phyloP scores from a whole-genome alignment of 2,888 invertebrate species.

The Cosmopolites sordidus region DNA sequence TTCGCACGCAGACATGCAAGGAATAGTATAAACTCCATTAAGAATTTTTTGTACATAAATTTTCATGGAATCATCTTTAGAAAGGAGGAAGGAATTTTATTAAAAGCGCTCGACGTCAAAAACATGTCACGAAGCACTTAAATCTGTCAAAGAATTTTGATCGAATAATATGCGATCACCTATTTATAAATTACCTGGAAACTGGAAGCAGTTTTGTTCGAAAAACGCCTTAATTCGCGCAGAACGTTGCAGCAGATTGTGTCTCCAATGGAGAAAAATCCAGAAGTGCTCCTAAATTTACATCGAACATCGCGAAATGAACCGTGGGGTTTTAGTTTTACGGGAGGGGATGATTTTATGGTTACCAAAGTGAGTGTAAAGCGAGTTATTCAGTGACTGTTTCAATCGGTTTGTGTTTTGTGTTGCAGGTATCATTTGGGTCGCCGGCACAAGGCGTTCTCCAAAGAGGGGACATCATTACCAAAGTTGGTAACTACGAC shows the following conservation, averaged over 20 bases:
- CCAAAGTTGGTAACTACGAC: constrained; percentile 87
- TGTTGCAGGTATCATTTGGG: constrained; percentile 74
- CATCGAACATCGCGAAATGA: constrained; percentile 65
- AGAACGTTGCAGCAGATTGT: background rate
- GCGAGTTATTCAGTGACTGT: too few relatives aligned
- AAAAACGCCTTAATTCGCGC: background rate
- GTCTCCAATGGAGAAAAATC: constrained; percentile 58
- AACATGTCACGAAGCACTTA: too few relatives aligned
- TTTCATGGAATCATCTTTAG: too few relatives aligned
- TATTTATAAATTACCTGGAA: constrained; percentile 2
- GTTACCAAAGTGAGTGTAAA: constrained; percentile 73
- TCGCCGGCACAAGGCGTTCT: constrained; percentile 82
- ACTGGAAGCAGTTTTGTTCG: background rate
- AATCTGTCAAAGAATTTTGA: too few relatives aligned
- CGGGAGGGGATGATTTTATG: constrained; percentile 83
- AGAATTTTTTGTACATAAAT: too few relatives aligned
- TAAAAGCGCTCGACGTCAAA: too few relatives aligned
- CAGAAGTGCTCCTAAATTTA: constrained; percentile 71
- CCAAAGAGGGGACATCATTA: constrained; percentile 84
- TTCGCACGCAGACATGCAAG: too few relatives aligned
- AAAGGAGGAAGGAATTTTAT: too few relatives aligned
- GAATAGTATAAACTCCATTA: too few relatives aligned
- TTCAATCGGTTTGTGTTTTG: background rate
- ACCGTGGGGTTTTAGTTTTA: constrained; percentile 83
- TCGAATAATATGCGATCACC: background rate